Base-by-base conservation (phyloP, 2,113 vertebrate genomes). In the Menidia beryllina region DNA sequence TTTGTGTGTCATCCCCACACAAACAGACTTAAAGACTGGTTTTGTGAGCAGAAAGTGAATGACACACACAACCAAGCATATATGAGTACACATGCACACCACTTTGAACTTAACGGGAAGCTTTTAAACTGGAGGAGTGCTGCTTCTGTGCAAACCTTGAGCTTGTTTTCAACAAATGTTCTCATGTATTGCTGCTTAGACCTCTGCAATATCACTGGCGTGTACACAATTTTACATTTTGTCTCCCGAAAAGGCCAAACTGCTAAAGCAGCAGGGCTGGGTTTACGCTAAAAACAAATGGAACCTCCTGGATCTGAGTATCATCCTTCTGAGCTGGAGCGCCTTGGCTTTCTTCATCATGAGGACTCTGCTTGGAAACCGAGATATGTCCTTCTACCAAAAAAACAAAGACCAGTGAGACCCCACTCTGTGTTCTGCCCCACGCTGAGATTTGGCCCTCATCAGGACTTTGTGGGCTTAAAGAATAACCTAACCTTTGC, bases 281-380 rank as follows among this genome's bases (percentile, higher is more conserved):
- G 61, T 60, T 47, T 97, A 97, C 64, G 96, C 97, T 88, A 80
- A 81, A 4, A 94, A 88, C 83, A 96, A 94, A 77, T 95, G 95
- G 95, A 96, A 97, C 83, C 85, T 98, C 50, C 87, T 98, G 60
- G 96, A 97, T 48, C 48, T 94, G 25, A 84, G 89, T 41, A 95
- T 97, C 62, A 97, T 97, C 77, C 2, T 94, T 53, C 86, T 95
- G 14, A 97, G 95, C 87, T 97, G 95, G 96, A 95, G 95, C 0
- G 94, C 95, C 1, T 77, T 96, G 72, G 93, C 83, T 0, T 84
- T 96, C 68, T 97, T 95, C 66, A 94, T 95, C 57, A 94, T 93
- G 83, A 91, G 95, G 60, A 93, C 93, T 0, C 30, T 96, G 77
- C 83, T 95, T 12, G 94, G 90, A 0, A 86, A 92, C 39, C 79